Conservation (phyloP, 2,797 vertebrate species). For the Eulemur mongoz region DNA sequence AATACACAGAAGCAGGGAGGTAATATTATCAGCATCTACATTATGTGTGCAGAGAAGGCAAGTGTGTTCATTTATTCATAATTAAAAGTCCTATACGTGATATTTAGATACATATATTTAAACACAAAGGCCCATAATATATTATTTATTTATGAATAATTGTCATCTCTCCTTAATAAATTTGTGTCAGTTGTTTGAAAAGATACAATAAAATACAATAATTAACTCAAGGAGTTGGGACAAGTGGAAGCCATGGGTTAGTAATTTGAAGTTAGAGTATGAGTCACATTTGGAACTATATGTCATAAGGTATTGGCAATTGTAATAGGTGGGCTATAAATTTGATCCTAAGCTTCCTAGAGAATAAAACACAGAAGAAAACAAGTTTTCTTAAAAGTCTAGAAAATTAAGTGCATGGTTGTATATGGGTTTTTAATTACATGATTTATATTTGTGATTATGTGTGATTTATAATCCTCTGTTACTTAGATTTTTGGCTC, state of each 20-base stretch:
- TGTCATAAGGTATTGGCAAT: background rate
- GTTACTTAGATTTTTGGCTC: slow-evolving; percentile 31
- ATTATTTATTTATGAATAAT: background rate
- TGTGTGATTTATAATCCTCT: background rate
- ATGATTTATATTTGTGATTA: background rate
- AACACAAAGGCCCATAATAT: background rate
- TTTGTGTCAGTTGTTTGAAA: slow-evolving; percentile 4
- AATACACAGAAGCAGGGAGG: background rate
- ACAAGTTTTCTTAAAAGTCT: background rate
- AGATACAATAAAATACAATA: background rate
- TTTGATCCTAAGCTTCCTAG: background rate
- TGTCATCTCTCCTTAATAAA: background rate
- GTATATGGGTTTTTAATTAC: background rate
- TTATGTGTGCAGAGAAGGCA: background rate
- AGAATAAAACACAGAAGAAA: slow-evolving; percentile 23
- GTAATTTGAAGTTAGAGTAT: background rate
- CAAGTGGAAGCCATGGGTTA: background rate
- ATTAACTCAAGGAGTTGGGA: background rate
- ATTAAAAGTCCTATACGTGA: background rate
- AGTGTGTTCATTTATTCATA: background rate
- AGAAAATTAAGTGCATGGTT: background rate
- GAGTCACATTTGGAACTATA: background rate
- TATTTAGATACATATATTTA: background rate
- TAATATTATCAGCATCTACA: background rate
- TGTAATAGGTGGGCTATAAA: background rate